Evolutionary conservation across 2,113 vertebrate species (phyloP), one percentile per base, ranked within the genome.

Genomic region (Toxotes jaculatrix): DNA sequence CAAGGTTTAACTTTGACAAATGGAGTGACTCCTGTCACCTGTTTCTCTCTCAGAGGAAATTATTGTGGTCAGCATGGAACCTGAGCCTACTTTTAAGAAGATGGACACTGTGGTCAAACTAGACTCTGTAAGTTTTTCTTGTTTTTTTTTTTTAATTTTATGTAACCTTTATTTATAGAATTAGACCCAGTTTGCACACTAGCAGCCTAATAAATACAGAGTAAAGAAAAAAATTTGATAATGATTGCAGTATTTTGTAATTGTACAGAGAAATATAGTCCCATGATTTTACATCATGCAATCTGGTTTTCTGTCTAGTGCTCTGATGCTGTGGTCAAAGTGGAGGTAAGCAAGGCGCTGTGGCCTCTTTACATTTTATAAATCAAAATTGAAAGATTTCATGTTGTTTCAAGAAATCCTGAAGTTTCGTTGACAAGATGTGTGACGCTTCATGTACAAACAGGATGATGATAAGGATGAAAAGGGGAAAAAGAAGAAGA

Each of bases 81-180:
- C 96, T 0, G 97, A 99, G 40, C 87, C 94, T 11, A 90, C 93
- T 3, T 88, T 96, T 91, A 98, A 95, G 96, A 99, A 99, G 90
- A 96, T 98, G 95, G 98, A 99, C 34, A 99, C 98, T 0, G 96
- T 99, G 91, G 98, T 99, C 92, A 98, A 97, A 90, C 95, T 99
- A 40, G 98, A 99, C 7, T 96, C 96, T 71, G 98, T 99, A 92
- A 95, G 97, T 94, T 74, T 65, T 0, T 4, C 23, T 23, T 70
- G 56, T 63, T 27, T 27, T 5, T 10, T 4, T 27, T 56, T 31
- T 57, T 31, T 0, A n/a, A 6, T 72, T 69, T 34, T 11, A 65
- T 59, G 0, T 16, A 32, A 23, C 6, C 0, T 64, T 68, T 34
- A 70, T 63, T 70, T 0, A 21, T 13, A 53, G 0, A 74, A 60